A percentile compares a stretch with the other conserved stretches of the same genome.
Evolutionary conservation across 2,113 vertebrate genomes (phyloP).

Genomic region (Erythrolamprus reginae): DNA sequence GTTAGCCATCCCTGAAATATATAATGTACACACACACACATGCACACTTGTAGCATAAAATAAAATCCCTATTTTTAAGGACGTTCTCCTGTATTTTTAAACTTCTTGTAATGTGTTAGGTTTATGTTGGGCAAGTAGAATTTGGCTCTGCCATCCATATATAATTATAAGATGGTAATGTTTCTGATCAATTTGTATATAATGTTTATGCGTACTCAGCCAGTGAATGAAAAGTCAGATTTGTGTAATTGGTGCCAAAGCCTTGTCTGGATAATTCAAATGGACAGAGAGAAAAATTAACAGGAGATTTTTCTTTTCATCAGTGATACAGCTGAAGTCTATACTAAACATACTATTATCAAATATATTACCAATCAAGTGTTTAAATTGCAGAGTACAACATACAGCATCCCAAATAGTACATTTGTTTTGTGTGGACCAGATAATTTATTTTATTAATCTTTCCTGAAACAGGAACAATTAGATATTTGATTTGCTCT

Average conservation of each 20-base stretch:
- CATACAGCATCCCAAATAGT: constrained; percentile 4
- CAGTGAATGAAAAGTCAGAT: constrained; percentile 51
- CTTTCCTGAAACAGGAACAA: constrained; percentile 29
- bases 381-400: constrained; percentile 37
- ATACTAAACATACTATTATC: constrained; percentile 35
- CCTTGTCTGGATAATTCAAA: constrained; percentile 87
- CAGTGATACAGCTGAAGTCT: constrained; percentile 30
- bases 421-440: constrained; percentile 42
- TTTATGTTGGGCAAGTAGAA: constrained; percentile 68
- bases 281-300: constrained; percentile 47
- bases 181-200: constrained; percentile 56
- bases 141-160: constrained; percentile 58
- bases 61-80: constrained; percentile 65
- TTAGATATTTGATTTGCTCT: constrained; percentile 17
- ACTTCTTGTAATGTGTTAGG: constrained; percentile 59
- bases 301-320: constrained; percentile 62
- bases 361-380: constrained; percentile 33
- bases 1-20: constrained; percentile 17
- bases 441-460: constrained; percentile 26
- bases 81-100: constrained; percentile 57
- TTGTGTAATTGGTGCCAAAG: constrained; percentile 72
- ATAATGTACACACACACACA: neutral
- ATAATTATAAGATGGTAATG: constrained; percentile 54
- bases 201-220: constrained; percentile 48
- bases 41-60: constrained; percentile 61